Base-by-base conservation (phyloP, 2,888 invertebrate genomes). In the Patella ulyssiponensis region DNA sequence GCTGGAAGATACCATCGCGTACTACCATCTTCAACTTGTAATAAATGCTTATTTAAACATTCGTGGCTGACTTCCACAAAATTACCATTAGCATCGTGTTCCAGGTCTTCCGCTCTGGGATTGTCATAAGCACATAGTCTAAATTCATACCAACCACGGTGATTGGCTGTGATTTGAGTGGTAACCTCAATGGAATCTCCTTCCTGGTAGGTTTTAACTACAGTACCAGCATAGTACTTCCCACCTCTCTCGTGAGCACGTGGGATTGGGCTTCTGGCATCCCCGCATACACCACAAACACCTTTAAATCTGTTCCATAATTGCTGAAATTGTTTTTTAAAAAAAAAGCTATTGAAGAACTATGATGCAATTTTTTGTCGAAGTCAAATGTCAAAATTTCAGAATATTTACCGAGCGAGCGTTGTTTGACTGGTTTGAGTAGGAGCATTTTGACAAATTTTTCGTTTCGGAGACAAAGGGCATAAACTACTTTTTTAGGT, bases 221-320 rank as follows among this genome's bases (percentile, higher is more conserved):
- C 79, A 14, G 79, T 79, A 3, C 83, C 85, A 15, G 71, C 58
- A 77, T 83, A 85, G 69, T 74, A 84, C 23, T 73, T 58, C 4
- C 85, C 85, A 1, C 84, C 83, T n/a, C 82, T 54, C 76, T 85
- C 85, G 74, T 85, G 85, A 3, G 81, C 79, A 44, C 85, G 81
- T 9, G 85, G 85, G 1, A 58, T 71, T 0, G 83, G 83, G 1
- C 69, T 52, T 75, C 78, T 82, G 14, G 83, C 79, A 75, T 85
- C 85, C 0, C 85, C 85, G 70, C 85, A 85, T 14, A 85, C 85
- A 7, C 84, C 85, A 75, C 85, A 85, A 23, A 70, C 69, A 12
- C 85, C 85, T 1, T 69, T 73, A 58, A 80, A 80, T 9, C 64
- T 72, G 12, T 76, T 70, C 77, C 79, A 79, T 11, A 78, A 75